Base-by-base conservation (phyloP, 2,888 invertebrate species). In the Petrophora chlorosata region DNA sequence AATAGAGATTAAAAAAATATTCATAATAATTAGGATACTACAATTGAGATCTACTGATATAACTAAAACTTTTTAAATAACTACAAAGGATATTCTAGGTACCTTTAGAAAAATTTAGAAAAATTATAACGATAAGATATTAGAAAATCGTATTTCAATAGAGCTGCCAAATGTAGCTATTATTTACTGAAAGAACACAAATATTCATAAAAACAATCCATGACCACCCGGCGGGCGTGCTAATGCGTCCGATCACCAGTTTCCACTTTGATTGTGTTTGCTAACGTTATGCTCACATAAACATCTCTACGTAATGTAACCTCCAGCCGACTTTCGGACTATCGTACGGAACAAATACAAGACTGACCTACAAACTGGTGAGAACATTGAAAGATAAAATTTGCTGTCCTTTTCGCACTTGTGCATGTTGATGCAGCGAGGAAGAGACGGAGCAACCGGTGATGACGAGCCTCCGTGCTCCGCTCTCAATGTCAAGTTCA, bases 251-350 rank as follows among this genome's bases (percentile, higher is more conserved):
- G 55, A 60, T 62, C 59, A 47, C 58, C 55, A 63, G 36, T 64
- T 65, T 63, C 63, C 44, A 59, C 56, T 53, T 61, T 68, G 58
- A 68, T 73, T 65, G 69, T 67, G 63, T 70, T 67, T 67, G 66
- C 63, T 68, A 65, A 72, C 68, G 68, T 67, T 63, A 65, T 73
- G 65, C 67, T 67, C 74, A 81, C 72, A 79, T 78, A 78, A 82
- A 79, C 73, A 76, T 69, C 74, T 69, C 74, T 43, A 81, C 81
- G 79, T 81, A 80, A 81, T 79, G 73, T 88, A 87, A 90, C 90
- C 90, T 90, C 88, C 86, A 90, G 86, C 77, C 85, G 90, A 86
- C 89, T 86, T 89, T 89, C 89, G 82, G 87, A 85, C 81, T 82
- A 82, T 82, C 86, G 88, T 85, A 83, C 89, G 88, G 87, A 87